These are phyloP conservation scores for Pterocles gutturalis DNA, from an alignment of 2,113 vertebrate species.

Conservation along the genomic window DNA sequence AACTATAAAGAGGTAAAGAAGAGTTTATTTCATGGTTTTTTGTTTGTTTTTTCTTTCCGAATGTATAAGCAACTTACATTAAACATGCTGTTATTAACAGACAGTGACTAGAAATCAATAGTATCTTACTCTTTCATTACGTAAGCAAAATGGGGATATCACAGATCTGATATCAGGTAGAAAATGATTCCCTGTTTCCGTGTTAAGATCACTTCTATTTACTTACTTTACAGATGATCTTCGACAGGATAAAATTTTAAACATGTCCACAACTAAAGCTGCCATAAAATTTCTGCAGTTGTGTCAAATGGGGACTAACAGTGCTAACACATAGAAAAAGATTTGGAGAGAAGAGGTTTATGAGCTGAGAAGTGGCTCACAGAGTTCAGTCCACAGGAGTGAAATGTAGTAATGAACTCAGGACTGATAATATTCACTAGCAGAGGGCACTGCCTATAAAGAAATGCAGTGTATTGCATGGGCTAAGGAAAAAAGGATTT, in stretches of 20 bases:
- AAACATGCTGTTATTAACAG: not conserved
- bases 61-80: not conserved
- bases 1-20: accelerated
- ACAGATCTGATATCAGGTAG: not conserved
- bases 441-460: not conserved
- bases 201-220: not conserved
- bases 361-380: not conserved
- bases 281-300: not conserved
- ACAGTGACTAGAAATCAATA: not conserved
- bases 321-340: not conserved
- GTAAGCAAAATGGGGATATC: not conserved
- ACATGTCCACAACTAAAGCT: not conserved
- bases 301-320: not conserved
- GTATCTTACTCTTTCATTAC: not conserved
- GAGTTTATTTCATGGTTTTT: not conserved
- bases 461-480: not conserved
- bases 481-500: conserved; percentile 4
- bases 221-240: not conserved
- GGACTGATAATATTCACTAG: not conserved
- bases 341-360: not conserved
- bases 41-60: not conserved
- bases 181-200: not conserved
- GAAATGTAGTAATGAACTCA: not conserved
- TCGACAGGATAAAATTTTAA: not conserved
- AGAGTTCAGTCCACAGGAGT: not conserved